A percentile compares a stretch with the other conserved stretches of the same genome.
These are phyloP conservation scores for Cerastis leucographa DNA, from an alignment of 2,888 invertebrate species.

Conservation along the genomic window DNA sequence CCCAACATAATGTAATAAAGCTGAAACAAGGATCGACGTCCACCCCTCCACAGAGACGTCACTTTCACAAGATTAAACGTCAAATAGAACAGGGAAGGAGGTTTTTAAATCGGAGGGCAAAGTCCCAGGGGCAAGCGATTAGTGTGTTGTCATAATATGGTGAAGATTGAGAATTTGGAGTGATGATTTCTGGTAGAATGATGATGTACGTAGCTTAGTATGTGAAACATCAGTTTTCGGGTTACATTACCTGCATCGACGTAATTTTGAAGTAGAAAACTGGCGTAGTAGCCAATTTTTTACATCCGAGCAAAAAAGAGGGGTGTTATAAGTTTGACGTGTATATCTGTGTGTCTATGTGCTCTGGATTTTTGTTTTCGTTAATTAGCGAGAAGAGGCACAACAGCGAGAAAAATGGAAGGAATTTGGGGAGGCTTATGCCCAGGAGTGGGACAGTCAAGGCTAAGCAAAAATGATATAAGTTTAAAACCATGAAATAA, in stretches of 20 bases:
- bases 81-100: slow-evolving; percentile 77
- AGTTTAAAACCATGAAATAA: no score
- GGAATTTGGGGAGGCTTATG: no score
- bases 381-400: no score
- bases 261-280: not conserved
- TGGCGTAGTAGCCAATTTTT: not conserved
- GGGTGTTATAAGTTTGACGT: no score
- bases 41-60: slow-evolving; percentile 75
- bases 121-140: slow-evolving; percentile 61
- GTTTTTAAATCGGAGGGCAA: slow-evolving; percentile 79
- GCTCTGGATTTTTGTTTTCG: no score
- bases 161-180: slow-evolving; percentile 58
- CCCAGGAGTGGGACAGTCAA: no score
- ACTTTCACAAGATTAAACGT: slow-evolving; percentile 84
- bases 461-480: no score
- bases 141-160: slow-evolving; percentile 61
- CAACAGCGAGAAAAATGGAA: no score
- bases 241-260: not conserved
- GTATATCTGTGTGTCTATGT: no score
- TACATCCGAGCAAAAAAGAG: no score
- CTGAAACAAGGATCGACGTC: slow-evolving; percentile 69
- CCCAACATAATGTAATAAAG: slow-evolving; percentile 69
- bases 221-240: no score
- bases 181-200: not conserved
- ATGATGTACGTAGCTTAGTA: no score